Percentiles rank a stretch among this genome's conserved stretches.
Conservation (phyloP, 1,140 invertebrate species). For the Polypedilum vanderplanki region DNA sequence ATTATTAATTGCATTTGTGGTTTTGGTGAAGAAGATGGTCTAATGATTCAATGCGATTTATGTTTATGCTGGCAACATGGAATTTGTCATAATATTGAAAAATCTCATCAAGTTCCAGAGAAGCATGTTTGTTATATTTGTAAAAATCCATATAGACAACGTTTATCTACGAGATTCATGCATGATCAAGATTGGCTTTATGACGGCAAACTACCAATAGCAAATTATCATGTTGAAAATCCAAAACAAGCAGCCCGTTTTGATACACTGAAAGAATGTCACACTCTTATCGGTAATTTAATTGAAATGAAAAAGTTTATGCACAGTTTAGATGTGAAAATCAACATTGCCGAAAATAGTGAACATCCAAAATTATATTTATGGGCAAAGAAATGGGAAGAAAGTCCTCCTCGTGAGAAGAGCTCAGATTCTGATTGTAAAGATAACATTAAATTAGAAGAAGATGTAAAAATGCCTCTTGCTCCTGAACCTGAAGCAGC, state of each 20-base stretch:
- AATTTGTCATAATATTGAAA: slow-evolving; percentile 73
- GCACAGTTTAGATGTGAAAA: slow-evolving; percentile 64
- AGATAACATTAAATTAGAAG: slow-evolving; percentile 39
- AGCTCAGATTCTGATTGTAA: slow-evolving; percentile 33
- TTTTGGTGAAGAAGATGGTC: slow-evolving; percentile 78
- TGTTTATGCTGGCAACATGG: slow-evolving; percentile 94
- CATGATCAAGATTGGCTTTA: slow-evolving; percentile 85
- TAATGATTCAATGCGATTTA: slow-evolving; percentile 93
- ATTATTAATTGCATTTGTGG: slow-evolving; percentile 80
- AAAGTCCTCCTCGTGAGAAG: slow-evolving; percentile 34
- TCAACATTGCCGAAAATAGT: slow-evolving; percentile 67
- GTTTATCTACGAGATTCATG: slow-evolving; percentile 62
- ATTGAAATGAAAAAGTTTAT: slow-evolving; percentile 59
- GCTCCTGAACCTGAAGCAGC: slow-evolving; percentile 71
- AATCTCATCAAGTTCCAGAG: slow-evolving; percentile 73
- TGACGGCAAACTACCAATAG: slow-evolving; percentile 65
- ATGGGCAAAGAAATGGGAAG: slow-evolving; percentile 78
- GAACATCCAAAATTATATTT: slow-evolving; percentile 77
- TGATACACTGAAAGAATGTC: slow-evolving; percentile 55
- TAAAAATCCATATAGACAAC: slow-evolving; percentile 63
- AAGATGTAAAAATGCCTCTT: slow-evolving; percentile 35
- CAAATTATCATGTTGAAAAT: slow-evolving; percentile 44
- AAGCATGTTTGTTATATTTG: slow-evolving; percentile 88
- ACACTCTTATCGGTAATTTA: slow-evolving; percentile 63
- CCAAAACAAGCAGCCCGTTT: slow-evolving; percentile 41